phyloP scores from a whole-genome alignment of 2,797 vertebrate genomes.

The Epinephelus awoara region DNA sequence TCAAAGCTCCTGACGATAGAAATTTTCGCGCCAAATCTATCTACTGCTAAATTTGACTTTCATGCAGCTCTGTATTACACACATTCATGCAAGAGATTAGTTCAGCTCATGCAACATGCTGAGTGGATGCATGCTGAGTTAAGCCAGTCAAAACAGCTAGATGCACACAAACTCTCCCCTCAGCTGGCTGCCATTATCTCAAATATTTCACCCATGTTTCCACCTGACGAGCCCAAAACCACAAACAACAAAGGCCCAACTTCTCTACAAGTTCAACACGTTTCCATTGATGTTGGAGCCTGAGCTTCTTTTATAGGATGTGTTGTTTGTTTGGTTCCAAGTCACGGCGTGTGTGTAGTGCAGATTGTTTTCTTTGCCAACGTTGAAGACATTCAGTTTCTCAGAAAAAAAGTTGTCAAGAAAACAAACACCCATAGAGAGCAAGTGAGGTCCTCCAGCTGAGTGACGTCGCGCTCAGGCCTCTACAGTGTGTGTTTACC shows the following conservation, averaged over 20 bases:
- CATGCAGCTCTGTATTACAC: background rate
- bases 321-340: constrained; percentile 8
- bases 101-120: background rate
- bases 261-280: constrained; percentile 35
- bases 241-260: constrained; percentile 58
- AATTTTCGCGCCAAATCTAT: background rate
- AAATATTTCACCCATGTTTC: constrained; percentile 62
- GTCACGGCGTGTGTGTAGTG: background rate
- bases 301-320: background rate
- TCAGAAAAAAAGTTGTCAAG: too few species aligned
- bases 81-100: constrained; percentile 1
- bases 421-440: constrained; percentile 1
- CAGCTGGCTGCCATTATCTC: constrained; percentile 76
- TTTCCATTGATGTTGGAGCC: constrained; percentile 46
- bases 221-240: constrained; percentile 55
- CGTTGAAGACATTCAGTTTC: background rate
- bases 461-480: constrained; percentile 21
- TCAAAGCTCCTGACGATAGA: background rate
- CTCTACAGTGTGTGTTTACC: constrained; percentile 38
- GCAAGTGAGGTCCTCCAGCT: constrained; percentile 28
- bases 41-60: background rate
- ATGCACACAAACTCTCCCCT: constrained; percentile 37
- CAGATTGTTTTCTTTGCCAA: background rate
- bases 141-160: constrained; percentile 33
- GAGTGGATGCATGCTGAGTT: constrained; percentile 26